Evolutionary conservation across 1,140 invertebrate genomes (phyloP), one percentile per base, ranked within the genome.

Genomic region (Rhyzopertha dominica): DNA sequence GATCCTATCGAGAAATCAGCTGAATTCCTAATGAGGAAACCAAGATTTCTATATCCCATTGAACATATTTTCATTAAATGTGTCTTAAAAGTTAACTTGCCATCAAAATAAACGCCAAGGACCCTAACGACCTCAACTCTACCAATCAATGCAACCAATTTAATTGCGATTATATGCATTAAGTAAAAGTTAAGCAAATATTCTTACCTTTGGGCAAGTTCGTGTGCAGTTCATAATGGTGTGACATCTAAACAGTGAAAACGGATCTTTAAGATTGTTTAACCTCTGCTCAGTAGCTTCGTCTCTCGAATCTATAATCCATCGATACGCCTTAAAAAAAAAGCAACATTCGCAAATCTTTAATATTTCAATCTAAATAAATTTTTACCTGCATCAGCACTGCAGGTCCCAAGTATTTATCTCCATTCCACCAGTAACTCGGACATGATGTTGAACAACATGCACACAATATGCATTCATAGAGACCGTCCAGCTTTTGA

Each of bases 381-480:
- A 37, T 26, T 37, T 13, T 59, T 49, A 80, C 81, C 72, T 96
- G 93, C 90, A 96, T 92, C 4, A 97, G 75, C n/a, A 93, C 90
- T 18, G 93, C 93, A 7, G 93, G 93, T 1, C 93, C 95, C 25
- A 98, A 77, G 67, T 96, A 98, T 62, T 95, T 95, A 64, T 97
- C 92, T 7, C 85, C 82, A 66, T 98, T 97, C 95, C 95, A 98
- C 94, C 95, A 98, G 71, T 97, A 98, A 26, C 88, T 92, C 1
- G 95, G 95, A 58, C 95, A 98, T 14, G 90, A 89, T 10, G 94
- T 97, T 16, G 89, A 93, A 66, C 95, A 98, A 68, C 95, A 98
- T 42, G 95, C 95, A 73, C 95, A 98, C 26, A 98, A 72, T 57
- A 98, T 98, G 68, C 95, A 98, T 32, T 92, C 88, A 55, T 89